phyloP scores from a whole-genome alignment of 2,797 vertebrate genomes.

The Salmo trutta region DNA sequence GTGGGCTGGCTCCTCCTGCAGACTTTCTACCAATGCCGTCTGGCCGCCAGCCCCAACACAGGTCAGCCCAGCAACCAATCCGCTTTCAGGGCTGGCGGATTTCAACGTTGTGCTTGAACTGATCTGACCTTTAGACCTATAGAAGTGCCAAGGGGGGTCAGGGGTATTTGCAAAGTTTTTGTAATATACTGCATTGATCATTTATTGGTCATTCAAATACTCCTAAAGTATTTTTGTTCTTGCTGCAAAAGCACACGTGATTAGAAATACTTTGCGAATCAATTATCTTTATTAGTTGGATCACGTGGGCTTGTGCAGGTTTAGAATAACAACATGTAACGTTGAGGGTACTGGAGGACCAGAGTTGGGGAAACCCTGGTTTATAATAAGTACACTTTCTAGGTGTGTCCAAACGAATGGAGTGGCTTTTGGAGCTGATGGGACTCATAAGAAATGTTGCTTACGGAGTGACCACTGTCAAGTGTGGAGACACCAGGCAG shows the following conservation, averaged over 20 bases:
- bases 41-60: constrained; percentile 81
- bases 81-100: not conserved
- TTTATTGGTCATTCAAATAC: not conserved
- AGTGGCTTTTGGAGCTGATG: constrained; percentile 95
- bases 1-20: constrained; percentile 87
- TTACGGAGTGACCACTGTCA: constrained; percentile 65
- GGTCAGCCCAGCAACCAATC: constrained; percentile 66
- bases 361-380: not conserved
- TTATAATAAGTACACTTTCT: constrained; percentile 15
- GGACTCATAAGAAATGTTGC: constrained; percentile 86
- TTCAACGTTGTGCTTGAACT: not conserved
- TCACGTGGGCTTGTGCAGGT: no score
- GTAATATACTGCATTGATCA: not conserved
- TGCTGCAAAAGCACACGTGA: not conserved
- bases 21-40: constrained; percentile 85
- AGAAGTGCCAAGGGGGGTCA: no score
- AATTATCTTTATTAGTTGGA: not conserved
- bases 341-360: no score
- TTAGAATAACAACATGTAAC: not conserved
- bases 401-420: constrained; percentile 87
- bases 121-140: not conserved
- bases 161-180: not conserved
- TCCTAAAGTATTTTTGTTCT: not conserved
- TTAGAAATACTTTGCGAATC: not conserved
- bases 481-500: constrained; percentile 69